A percentile compares a stretch with the other conserved stretches of the same genome.
Conservation (phyloP, 2,113 vertebrate genomes). For the Prochilodus magdalenae region DNA sequence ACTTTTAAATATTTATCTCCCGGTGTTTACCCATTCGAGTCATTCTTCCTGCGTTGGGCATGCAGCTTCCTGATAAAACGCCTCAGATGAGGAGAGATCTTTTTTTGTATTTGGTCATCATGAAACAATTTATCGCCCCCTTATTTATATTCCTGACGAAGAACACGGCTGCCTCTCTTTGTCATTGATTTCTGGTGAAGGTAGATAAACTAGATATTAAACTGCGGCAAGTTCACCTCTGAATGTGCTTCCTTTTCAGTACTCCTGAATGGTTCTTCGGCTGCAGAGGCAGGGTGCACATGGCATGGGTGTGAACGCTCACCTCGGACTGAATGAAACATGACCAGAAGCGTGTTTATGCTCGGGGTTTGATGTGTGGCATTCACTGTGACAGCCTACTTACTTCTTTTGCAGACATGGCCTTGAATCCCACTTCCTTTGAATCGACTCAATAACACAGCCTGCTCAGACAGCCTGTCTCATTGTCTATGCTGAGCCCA, state of each 20-base stretch:
- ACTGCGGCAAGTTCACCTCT: conserved; percentile 20
- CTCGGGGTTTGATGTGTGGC: conserved; percentile 7
- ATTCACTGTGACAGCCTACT: background rate
- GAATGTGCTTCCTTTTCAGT: background rate
- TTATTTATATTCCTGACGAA: conserved; percentile 44
- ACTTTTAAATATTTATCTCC: conserved; percentile 14
- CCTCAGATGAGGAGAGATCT: conserved; percentile 15
- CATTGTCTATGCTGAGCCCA: conserved; percentile 19
- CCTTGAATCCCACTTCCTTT: conserved; percentile 21
- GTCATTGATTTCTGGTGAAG: conserved; percentile 29
- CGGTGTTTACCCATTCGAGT: conserved; percentile 18
- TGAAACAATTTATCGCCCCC: conserved; percentile 22
- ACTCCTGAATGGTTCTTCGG: background rate
- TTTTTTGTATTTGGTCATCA: conserved; percentile 27
- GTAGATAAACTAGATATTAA: conserved; percentile 33
- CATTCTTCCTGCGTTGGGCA: conserved; percentile 7
- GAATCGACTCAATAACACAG: conserved; percentile 1
- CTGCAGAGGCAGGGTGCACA: background rate
- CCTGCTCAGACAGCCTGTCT: conserved; percentile 14
- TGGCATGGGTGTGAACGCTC: background rate
- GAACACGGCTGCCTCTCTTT: conserved; percentile 1
- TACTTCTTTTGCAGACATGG: conserved; percentile 17
- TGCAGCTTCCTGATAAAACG: conserved; percentile 38
- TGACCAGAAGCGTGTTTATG: background rate
- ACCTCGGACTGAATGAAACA: conserved; percentile 8